phyloP scores from a whole-genome alignment of 2,113 vertebrate genomes.

The Trachemys scripta region DNA sequence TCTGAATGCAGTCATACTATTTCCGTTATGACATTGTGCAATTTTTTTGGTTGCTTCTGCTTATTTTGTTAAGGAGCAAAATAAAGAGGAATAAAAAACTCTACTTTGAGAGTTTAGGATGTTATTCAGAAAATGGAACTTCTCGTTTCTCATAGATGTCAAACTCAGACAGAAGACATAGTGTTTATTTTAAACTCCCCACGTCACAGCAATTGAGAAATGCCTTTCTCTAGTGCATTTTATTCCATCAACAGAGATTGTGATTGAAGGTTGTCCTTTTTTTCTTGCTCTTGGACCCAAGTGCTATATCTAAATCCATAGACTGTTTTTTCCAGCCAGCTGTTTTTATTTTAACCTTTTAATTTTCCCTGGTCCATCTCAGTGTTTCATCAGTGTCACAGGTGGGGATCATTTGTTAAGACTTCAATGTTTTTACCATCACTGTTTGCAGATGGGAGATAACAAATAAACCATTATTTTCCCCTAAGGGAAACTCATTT shows the following conservation, averaged over 20 bases:
- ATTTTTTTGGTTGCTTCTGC: conserved; percentile 43
- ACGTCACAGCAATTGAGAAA: neutral
- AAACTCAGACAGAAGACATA: neutral
- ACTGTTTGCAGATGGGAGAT: conserved; percentile 21
- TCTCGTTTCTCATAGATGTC: conserved; percentile 48
- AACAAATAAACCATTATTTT: conserved; percentile 34
- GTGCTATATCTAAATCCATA: neutral
- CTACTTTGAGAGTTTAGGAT: conserved; percentile 58
- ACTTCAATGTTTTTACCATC: conserved; percentile 44
- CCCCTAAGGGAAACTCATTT: conserved; percentile 28
- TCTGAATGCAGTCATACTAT: conserved; percentile 33
- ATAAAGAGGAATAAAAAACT: conserved; percentile 36
- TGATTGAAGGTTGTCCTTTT: neutral
- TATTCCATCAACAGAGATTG: neutral
- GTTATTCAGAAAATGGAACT: conserved; percentile 49
- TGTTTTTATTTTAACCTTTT: neutral
- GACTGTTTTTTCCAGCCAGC: neutral
- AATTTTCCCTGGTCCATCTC: neutral
- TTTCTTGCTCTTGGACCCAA: neutral
- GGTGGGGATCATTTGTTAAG: conserved; percentile 13
- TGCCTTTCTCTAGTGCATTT: neutral
- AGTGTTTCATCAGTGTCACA: conserved; percentile 1
- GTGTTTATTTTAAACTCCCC: neutral
- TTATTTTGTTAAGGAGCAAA: conserved; percentile 64
- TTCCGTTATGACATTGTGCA: conserved; percentile 56